Evolutionary conservation across 2,113 vertebrate species (phyloP), one percentile per base, ranked within the genome.

Genomic region (human (Homo sapiens)): DNA sequence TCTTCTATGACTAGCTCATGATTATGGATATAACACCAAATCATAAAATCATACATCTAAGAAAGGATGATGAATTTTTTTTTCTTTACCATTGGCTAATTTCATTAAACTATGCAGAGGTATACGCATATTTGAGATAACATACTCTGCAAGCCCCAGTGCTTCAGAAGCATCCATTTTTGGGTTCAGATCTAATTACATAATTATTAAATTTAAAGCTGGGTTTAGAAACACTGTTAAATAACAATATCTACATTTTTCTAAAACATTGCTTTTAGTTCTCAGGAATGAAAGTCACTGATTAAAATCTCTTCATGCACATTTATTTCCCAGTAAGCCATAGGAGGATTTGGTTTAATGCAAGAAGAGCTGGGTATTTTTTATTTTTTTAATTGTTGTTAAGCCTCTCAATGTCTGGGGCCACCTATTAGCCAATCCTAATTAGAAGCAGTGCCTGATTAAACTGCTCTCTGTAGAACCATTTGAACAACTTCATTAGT

Each of bases 401-500:
- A 61, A 97, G 25, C 52, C 32, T 96, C 94, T 98, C 78, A 86
- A 48, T 97, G 73, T 94, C 97, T 98, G 92, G 94, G 96, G 89
- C 96, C 98, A 98, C 98, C 97, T 98, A 97, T 98, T 98, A 98
- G 79, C 55, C 1, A 5, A 88, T 96, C 75, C 95, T 97, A 98
- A 97, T 98, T 98, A 98, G 96, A 98, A 98, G 55, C 61, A 96
- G 66, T 97, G 85, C 20, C 93, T 98, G 96, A 98, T 98, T 98
- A 98, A 98, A 98, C 81, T 84, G 38, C 95, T 98, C 98, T 98
- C 98, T 94, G 0, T 98, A 97, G 98, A 97, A 97, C 96, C 97
- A 97, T 97, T 98, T n/a, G 32, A 96, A 97, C 90, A 97, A 97
- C 92, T 98, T 98, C 97, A 98, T 98, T 98, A 98, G 90, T 95